Evolutionary conservation across 2,797 vertebrate genomes (phyloP).

Genomic region (Gila robusta): DNA sequence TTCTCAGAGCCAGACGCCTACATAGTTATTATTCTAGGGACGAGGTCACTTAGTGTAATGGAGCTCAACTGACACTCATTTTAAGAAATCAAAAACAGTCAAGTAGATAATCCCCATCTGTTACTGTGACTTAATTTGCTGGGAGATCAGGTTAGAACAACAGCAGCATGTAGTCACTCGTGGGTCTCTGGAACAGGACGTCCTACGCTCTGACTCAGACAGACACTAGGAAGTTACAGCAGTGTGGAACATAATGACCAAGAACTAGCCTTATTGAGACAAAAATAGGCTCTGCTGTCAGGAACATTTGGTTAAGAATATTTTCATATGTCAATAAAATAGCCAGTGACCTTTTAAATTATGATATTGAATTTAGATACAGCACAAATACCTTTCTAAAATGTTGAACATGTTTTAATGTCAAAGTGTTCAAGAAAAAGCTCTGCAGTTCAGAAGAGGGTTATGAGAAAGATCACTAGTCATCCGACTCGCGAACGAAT

Average conservation of each 20-base stretch:
- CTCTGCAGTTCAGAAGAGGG: neutral
- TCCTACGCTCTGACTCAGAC: conserved; percentile 51
- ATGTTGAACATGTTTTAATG: neutral
- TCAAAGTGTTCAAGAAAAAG: neutral
- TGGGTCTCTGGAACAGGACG: neutral
- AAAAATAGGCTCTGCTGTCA: conserved; percentile 58
- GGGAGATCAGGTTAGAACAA: neutral
- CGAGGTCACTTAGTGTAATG: conserved; percentile 42
- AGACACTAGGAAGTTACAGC: conserved; percentile 52
- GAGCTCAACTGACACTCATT: conserved; percentile 58
- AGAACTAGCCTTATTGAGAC: neutral
- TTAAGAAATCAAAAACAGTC: conserved; percentile 21
- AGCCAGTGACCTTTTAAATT: neutral
- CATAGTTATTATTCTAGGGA: conserved; percentile 38
- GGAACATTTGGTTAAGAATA: neutral
- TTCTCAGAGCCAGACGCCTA: conserved; percentile 29
- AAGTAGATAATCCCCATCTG: conserved; percentile 10
- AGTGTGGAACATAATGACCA: conserved; percentile 20
- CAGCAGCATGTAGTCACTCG: neutral
- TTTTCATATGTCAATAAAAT: conserved; percentile 46
- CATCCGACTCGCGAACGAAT: neutral
- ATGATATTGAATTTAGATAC: neutral
- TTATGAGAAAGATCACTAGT: neutral
- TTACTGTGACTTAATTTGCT: conserved; percentile 1
- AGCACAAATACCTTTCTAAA: neutral